phyloP scores from a whole-genome alignment of 2,113 vertebrate genomes.

The Garra rufa region DNA sequence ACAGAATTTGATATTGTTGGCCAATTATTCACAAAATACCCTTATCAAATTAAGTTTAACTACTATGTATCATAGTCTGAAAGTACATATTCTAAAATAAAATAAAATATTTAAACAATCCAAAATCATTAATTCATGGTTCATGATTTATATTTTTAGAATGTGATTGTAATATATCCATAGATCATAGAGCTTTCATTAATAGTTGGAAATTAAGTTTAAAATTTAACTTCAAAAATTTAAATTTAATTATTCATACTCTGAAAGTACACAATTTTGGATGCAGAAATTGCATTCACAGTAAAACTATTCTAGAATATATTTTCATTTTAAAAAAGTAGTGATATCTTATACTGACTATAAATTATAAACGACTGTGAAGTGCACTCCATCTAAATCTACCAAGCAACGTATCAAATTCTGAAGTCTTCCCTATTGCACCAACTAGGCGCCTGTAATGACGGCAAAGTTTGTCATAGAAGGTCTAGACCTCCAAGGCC shows the following conservation, averaged over 20 bases:
- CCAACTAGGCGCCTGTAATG: neutral
- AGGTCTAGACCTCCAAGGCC: conserved; percentile 14
- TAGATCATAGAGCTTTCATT: neutral
- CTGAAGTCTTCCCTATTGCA: neutral
- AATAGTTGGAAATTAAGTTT: neutral
- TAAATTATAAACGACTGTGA: neutral
- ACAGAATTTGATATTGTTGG: neutral
- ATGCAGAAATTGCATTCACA: neutral
- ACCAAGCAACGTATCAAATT: neutral
- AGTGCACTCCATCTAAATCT: neutral
- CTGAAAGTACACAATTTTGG: neutral
- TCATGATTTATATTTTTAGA: too few relatives aligned
- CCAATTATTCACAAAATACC: too few relatives aligned
- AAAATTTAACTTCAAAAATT: neutral
- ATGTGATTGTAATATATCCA: too few relatives aligned
- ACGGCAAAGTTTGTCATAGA: neutral
- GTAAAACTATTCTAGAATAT: neutral
- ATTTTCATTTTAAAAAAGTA: neutral
- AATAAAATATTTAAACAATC: too few relatives aligned
- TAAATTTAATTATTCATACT: neutral
- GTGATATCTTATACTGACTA: too few relatives aligned
- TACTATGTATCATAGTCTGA: too few relatives aligned
- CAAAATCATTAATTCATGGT: too few relatives aligned
- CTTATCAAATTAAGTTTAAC: too few relatives aligned
- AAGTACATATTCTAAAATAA: too few relatives aligned